phyloP scores from a whole-genome alignment of 2,797 vertebrate genomes.

The Falco biarmicus region DNA sequence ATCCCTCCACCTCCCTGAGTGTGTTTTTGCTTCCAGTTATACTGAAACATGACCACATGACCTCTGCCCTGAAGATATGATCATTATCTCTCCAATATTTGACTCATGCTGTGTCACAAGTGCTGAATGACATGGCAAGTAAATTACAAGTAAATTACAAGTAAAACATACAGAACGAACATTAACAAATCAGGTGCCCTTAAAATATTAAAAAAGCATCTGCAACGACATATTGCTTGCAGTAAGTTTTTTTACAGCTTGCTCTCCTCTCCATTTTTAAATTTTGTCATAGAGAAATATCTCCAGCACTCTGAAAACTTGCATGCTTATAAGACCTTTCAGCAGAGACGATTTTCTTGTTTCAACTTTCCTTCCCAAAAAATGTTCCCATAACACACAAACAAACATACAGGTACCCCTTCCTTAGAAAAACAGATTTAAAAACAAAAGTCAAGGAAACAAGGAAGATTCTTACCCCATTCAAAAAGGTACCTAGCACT shows the following conservation, averaged over 20 bases:
- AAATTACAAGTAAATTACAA: neutral
- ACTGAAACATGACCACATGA: slow-evolving; percentile 5
- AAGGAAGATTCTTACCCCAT: neutral
- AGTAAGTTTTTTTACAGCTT: neutral
- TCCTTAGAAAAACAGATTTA: neutral
- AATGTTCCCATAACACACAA: neutral
- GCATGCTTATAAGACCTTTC: neutral
- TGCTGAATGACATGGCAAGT: neutral
- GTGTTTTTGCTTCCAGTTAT: neutral
- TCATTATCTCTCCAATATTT: neutral
- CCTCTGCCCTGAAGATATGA: slow-evolving; percentile 5
- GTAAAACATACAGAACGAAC: neutral
- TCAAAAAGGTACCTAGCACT: neutral
- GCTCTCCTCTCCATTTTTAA: neutral
- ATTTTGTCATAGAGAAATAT: neutral
- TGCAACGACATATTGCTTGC: neutral
- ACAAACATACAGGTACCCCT: neutral
- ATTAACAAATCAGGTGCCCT: neutral
- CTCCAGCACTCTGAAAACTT: neutral
- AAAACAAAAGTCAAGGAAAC: neutral
- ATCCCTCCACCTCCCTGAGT: neutral
- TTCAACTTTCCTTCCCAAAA: neutral
- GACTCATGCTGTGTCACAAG: neutral
- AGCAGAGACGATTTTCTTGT: neutral
- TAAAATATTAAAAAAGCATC: neutral